Conservation (phyloP, 2,113 vertebrate genomes). For the Progne subis region DNA sequence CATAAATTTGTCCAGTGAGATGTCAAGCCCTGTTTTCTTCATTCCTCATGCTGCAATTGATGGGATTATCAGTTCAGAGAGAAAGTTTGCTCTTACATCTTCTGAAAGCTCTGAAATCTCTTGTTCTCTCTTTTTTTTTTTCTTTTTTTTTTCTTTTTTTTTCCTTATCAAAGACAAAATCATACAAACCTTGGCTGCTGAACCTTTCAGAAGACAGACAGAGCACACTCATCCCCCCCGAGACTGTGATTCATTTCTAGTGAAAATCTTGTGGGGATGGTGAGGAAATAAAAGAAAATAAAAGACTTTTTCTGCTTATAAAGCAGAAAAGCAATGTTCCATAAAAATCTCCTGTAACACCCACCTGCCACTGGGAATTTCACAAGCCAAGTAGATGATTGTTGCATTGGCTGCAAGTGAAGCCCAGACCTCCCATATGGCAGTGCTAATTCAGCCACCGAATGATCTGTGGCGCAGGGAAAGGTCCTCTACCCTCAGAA, state of each 20-base stretch:
- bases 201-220: background rate
- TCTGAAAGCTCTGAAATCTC: background rate
- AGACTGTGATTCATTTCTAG: background rate
- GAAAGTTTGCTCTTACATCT: background rate
- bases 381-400: constrained; percentile 1
- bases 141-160: background rate
- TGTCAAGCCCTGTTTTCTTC: background rate
- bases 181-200: background rate
- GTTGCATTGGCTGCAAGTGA: background rate
- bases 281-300: background rate
- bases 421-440: background rate
- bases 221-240: background rate
- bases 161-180: background rate
- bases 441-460: background rate
- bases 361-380: background rate
- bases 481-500: background rate
- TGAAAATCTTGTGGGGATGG: background rate
- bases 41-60: background rate
- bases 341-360: background rate
- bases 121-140: background rate
- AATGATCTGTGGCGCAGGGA: background rate
- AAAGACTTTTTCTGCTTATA: background rate
- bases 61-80: background rate
- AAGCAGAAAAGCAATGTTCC: background rate
- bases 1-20: background rate